Percentiles rank a stretch among this genome's conserved stretches.
Evolutionary conservation across 2,888 invertebrate genomes (phyloP).

Genomic region (Ectobius pallidus): DNA sequence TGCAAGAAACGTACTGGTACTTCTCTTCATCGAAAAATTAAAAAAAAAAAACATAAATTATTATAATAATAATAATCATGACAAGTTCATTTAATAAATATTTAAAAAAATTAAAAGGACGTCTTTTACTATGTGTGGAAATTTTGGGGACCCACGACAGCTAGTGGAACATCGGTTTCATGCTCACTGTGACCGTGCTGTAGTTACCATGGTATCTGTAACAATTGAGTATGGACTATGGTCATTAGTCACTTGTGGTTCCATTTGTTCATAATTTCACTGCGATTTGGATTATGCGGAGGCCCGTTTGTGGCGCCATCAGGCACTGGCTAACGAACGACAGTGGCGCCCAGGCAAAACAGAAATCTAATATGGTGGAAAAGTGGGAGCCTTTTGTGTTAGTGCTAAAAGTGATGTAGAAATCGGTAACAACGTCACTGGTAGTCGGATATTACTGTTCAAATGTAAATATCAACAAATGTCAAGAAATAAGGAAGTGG

Average conservation of each 20-base stretch:
- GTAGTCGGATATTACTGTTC: background rate
- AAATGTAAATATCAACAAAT: conserved; percentile 7
- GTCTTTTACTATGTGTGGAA: no score
- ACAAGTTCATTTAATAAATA: no score
- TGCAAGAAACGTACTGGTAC: no score
- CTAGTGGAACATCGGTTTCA: no score
- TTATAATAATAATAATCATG: no score
- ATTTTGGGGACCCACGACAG: no score
- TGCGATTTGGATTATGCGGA: background rate
- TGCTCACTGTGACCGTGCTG: no score
- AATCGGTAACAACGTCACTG: background rate
- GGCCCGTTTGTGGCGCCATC: background rate
- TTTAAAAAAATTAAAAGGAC: no score
- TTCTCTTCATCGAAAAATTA: no score
- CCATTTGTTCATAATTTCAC: background rate
- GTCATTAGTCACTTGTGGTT: background rate
- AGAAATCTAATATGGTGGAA: conserved; percentile 31
- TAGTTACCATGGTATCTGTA: no score
- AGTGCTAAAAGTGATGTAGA: background rate
- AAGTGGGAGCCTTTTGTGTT: conserved; percentile 27
- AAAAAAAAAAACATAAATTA: no score
- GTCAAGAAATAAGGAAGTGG: background rate
- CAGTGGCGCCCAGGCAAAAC: conserved; percentile 8
- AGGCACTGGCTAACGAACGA: background rate
- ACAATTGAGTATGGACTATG: no score